A percentile compares a stretch with the other conserved stretches of the same genome.
These are phyloP conservation scores for Brachypodius melanocephalos DNA, from an alignment of 2,113 vertebrate genomes.

Conservation along the genomic window DNA sequence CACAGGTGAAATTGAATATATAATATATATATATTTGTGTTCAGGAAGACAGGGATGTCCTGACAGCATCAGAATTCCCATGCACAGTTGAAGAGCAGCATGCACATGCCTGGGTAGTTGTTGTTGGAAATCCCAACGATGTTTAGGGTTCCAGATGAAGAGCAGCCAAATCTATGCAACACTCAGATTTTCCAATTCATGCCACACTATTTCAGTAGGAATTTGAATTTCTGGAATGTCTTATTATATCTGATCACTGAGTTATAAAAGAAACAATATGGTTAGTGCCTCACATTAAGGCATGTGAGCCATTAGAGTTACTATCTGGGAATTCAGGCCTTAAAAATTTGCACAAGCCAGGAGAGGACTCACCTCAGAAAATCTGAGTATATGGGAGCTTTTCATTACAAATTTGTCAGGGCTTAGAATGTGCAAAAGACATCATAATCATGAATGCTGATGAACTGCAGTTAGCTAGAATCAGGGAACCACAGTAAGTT, in stretches of 20 bases:
- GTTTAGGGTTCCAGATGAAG: not conserved
- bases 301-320: not conserved
- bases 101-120: not conserved
- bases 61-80: not conserved
- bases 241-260: not conserved
- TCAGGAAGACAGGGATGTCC: not conserved
- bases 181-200: not conserved
- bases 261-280: not conserved
- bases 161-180: not conserved
- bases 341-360: not conserved
- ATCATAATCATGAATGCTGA: not conserved
- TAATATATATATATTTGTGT: fast-evolving
- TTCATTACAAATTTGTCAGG: not conserved
- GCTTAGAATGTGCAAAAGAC: not conserved
- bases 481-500: not conserved
- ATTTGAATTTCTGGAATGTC: not conserved
- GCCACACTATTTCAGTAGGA: not conserved
- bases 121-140: not conserved
- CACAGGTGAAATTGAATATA: not conserved
- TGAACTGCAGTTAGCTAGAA: not conserved
- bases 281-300: not conserved
- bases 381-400: not conserved
- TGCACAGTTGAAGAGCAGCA: not conserved
- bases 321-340: not conserved
- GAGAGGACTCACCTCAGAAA: not conserved